Conservation (phyloP, 2,888 invertebrate species). For the Ophioninae sp. region DNA sequence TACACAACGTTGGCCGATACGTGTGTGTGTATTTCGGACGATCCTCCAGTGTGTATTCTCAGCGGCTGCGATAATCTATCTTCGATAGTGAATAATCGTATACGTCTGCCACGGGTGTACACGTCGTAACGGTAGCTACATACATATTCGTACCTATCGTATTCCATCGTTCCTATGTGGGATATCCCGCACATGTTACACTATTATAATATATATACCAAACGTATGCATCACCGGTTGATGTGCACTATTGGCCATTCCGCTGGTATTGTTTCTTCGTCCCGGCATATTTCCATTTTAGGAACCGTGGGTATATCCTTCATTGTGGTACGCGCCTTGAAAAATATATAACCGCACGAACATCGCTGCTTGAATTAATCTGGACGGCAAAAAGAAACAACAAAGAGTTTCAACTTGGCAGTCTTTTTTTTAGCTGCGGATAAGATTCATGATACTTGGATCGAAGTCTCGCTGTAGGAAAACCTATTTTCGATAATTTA, state of each 20-base stretch:
- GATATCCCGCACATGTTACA: not conserved
- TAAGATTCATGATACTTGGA: not conserved
- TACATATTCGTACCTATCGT: not conserved
- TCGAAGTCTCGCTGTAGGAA: not conserved
- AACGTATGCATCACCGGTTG: conserved; percentile 20
- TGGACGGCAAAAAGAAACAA: not conserved
- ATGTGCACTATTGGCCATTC: conserved; percentile 5
- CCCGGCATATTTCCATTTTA: not conserved
- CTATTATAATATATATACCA: conserved; percentile 34
- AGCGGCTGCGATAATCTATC: conserved; percentile 57
- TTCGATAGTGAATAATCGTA: conserved; percentile 61
- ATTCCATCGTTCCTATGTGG: conserved; percentile 7
- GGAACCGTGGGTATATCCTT: not conserved
- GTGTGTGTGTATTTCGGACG: conserved; percentile 28
- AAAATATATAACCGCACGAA: not conserved
- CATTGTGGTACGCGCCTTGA: not conserved
- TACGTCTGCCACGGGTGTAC: conserved; percentile 27
- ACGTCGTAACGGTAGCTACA: conserved; percentile 12
- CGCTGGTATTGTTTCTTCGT: conserved; percentile 19
- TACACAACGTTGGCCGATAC: conserved; percentile 27
- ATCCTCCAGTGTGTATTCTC: conserved; percentile 21
- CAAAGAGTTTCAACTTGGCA: not conserved
- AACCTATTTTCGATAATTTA: conserved; percentile 32
- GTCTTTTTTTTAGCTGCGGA: not conserved
- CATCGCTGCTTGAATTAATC: not conserved